Evolutionary conservation across 1,140 invertebrate species (phyloP), one percentile per base, ranked within the genome.

Genomic region (Stenopsyche tienmushanensis): DNA sequence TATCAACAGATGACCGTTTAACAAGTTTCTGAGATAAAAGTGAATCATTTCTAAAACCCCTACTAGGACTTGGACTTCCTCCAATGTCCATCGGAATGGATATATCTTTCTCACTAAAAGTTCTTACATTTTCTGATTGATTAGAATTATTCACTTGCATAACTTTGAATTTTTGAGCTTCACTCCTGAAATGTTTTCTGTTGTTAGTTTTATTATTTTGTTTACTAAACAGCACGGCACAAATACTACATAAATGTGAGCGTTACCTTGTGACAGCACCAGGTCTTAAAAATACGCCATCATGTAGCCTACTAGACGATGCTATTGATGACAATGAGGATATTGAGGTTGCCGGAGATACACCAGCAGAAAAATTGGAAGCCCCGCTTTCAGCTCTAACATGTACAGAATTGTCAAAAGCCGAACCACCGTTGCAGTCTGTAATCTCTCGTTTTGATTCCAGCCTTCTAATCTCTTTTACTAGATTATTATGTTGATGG

Each of bases 1-100:
- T 92, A 77, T 93, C 91, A 65, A 93, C 88, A 1, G 91, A 93
- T 5, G 90, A 88, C 72, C 91, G 82, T 76, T 92, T 92, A 55
- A 86, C 83, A 23, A 89, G 81, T 50, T 83, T 84, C 74, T 80
- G 81, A 75, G 64, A 78, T 17, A 47, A 55, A 8, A 59, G 13
- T 18, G 57, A 39, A 24, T 69, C 67, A 20, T 55, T 66, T 13
- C 67, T 24, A 17, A 62, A 66, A 74, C 72, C 76, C 72, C 79
- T 80, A 76, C 74, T 80, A 49, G 71, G 75, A 55, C 75, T 76
- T 15, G 76, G 77, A 69, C 77, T 78, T 17, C 69, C 69, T 3
- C 50, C 69, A 3, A 64, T 66, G 10, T 70, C 69, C 69, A 70
- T 70, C 13, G 69, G 69, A 55, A 64, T 58, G 25, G 55, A 59